These are phyloP conservation scores for Caligus rogercresseyi DNA, from an alignment of 1,140 invertebrate species.

Conservation along the genomic window DNA sequence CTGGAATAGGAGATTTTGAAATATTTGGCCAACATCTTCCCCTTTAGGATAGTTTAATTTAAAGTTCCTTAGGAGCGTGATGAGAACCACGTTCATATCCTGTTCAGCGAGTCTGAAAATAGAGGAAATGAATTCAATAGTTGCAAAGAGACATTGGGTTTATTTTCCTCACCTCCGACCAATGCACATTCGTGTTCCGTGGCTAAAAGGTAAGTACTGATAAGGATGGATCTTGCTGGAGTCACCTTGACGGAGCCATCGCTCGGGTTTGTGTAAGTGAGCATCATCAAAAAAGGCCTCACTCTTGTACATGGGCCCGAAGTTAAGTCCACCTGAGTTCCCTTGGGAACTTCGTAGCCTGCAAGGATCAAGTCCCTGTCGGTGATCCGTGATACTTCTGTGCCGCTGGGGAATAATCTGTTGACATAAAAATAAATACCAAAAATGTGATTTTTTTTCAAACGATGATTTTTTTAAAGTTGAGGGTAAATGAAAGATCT, in stretches of 20 bases:
- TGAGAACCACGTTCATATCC: conserved; percentile 32
- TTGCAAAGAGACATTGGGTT: neutral
- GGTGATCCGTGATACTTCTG: conserved; percentile 31
- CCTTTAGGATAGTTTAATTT: conserved; percentile 18
- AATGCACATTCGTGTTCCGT: conserved; percentile 37
- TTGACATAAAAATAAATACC: conserved; percentile 19
- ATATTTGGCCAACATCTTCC: conserved; percentile 26
- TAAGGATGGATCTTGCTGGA: conserved; percentile 29
- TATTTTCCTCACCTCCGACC: conserved; percentile 24
- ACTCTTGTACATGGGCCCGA: conserved; percentile 28
- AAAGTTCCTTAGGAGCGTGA: conserved; percentile 18
- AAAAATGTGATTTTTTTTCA: too few species aligned
- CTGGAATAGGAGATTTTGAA: conserved; percentile 30
- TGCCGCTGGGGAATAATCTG: conserved; percentile 34
- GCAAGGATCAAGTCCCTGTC: conserved; percentile 31
- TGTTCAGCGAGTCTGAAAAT: conserved; percentile 33
- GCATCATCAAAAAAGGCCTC: conserved; percentile 29
- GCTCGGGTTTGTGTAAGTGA: conserved; percentile 29
- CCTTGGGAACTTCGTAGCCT: conserved; percentile 34
- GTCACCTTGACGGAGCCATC: conserved; percentile 25
- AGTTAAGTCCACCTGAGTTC: conserved; percentile 34
- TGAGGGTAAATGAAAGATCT: too few species aligned
- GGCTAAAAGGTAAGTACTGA: conserved; percentile 34
- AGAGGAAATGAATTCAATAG: conserved; percentile 20
- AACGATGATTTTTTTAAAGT: too few species aligned